Evolutionary conservation across 2,888 invertebrate genomes (phyloP).

Genomic region (Eutolmus rufibarbis): DNA sequence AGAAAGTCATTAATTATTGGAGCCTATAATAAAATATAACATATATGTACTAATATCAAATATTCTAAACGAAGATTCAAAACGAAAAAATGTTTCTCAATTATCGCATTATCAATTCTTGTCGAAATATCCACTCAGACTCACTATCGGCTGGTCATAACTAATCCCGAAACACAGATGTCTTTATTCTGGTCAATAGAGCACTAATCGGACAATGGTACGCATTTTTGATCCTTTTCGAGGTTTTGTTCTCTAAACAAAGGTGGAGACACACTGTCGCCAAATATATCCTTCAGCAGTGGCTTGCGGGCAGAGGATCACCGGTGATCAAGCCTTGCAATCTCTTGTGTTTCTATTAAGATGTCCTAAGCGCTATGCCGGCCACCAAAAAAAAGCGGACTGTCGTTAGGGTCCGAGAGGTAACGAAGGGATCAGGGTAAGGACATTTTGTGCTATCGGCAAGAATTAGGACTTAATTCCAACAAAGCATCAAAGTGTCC

Average conservation of each 20-base stretch:
- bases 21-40: too few species aligned
- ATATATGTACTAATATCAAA: background rate
- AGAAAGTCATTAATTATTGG: too few species aligned
- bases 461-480: slow-evolving; percentile 44
- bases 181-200: slow-evolving; percentile 42
- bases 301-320: slow-evolving; percentile 42
- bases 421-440: slow-evolving; percentile 22
- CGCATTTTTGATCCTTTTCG: slow-evolving; percentile 23
- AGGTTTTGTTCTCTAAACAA: slow-evolving; percentile 52
- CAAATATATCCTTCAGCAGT: slow-evolving; percentile 51
- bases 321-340: slow-evolving; percentile 30
- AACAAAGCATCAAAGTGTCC: slow-evolving; percentile 37
- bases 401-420: slow-evolving; percentile 23
- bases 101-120: background rate
- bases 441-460: slow-evolving; percentile 9
- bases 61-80: background rate
- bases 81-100: background rate
- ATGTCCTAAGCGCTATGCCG: background rate
- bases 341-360: slow-evolving; percentile 34
- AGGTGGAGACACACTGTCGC: slow-evolving; percentile 52
- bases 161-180: slow-evolving; percentile 33
- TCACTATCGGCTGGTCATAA: background rate
- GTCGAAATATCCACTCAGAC: background rate
- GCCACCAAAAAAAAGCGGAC: background rate
- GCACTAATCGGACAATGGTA: slow-evolving; percentile 32